Percentiles rank a stretch among this genome's conserved stretches.
phyloP scores from a whole-genome alignment of 2,797 vertebrate genomes.

The Enteromius radiatus region DNA sequence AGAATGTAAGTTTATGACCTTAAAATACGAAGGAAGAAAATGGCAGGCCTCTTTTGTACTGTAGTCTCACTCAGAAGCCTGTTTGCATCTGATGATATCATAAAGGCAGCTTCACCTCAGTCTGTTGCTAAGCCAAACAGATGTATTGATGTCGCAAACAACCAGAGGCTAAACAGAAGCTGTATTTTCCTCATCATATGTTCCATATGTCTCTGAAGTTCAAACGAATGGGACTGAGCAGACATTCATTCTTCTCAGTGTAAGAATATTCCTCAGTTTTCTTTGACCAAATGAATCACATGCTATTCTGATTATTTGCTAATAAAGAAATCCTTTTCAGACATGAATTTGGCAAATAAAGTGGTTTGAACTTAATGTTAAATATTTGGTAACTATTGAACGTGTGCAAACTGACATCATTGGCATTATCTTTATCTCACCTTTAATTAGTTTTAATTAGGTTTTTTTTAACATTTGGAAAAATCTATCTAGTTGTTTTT shows the following conservation, averaged over 20 bases:
- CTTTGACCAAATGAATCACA: neutral
- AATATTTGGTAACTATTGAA: too few relatives aligned
- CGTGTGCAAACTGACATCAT: neutral
- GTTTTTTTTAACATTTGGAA: neutral
- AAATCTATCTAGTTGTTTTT: neutral
- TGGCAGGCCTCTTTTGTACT: slow-evolving; percentile 50
- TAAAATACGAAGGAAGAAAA: slow-evolving; percentile 45
- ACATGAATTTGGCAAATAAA: neutral
- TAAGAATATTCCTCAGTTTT: neutral
- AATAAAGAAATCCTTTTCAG: neutral
- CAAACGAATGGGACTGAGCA: neutral
- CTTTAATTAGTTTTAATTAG: neutral
- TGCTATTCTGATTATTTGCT: neutral
- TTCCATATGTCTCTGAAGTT: slow-evolving; percentile 31
- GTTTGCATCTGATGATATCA: slow-evolving; percentile 55
- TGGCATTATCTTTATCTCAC: neutral
- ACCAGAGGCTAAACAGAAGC: slow-evolving; percentile 35
- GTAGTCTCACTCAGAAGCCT: slow-evolving; percentile 39
- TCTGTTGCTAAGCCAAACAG: slow-evolving; percentile 46
- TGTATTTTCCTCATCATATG: slow-evolving; percentile 27
- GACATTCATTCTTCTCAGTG: neutral
- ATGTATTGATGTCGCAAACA: slow-evolving; percentile 41
- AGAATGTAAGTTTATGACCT: slow-evolving; percentile 47
- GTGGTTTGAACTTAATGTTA: neutral
- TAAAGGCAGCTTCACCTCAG: slow-evolving; percentile 44